Conservation (phyloP, 2,113 vertebrate species). For the Tenebrosternarchus preto region DNA sequence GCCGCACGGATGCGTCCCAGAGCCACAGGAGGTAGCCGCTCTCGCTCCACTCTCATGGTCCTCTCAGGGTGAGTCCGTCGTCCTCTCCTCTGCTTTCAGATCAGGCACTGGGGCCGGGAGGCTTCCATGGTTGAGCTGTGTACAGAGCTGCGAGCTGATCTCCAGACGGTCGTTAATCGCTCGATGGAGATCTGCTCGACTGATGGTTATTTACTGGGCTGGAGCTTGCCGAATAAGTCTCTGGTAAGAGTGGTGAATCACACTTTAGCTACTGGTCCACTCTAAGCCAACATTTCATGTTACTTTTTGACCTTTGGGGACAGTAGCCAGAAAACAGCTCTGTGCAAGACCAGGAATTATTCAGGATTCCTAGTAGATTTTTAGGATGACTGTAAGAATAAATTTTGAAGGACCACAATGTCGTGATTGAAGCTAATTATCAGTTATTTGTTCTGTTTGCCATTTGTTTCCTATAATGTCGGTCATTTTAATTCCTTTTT, state of each 20-base stretch:
- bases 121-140: background rate
- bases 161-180: conserved; percentile 7
- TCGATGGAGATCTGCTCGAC: conserved; percentile 24
- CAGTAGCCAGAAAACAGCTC: too few species aligned
- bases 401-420: too few species aligned
- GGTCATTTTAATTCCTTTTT: background rate
- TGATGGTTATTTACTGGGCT: conserved; percentile 30
- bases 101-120: conserved; percentile 6
- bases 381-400: too few species aligned
- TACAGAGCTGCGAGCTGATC: conserved; percentile 3
- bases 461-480: background rate
- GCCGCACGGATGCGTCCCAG: conserved; percentile 48
- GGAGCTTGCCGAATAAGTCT: conserved; percentile 20
- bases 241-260: conserved; percentile 9
- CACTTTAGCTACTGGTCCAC: background rate
- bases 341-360: too few species aligned
- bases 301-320: conserved; percentile 19
- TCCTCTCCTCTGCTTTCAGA: conserved; percentile 19
- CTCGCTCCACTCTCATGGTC: conserved; percentile 51
- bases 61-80: conserved; percentile 54
- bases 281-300: background rate
- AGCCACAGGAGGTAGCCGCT: conserved; percentile 44
- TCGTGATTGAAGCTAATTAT: background rate
- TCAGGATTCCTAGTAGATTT: too few species aligned
- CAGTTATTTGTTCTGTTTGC: conserved; percentile 12